Conservation (phyloP, 2,113 vertebrate genomes). For the Solea solea region DNA sequence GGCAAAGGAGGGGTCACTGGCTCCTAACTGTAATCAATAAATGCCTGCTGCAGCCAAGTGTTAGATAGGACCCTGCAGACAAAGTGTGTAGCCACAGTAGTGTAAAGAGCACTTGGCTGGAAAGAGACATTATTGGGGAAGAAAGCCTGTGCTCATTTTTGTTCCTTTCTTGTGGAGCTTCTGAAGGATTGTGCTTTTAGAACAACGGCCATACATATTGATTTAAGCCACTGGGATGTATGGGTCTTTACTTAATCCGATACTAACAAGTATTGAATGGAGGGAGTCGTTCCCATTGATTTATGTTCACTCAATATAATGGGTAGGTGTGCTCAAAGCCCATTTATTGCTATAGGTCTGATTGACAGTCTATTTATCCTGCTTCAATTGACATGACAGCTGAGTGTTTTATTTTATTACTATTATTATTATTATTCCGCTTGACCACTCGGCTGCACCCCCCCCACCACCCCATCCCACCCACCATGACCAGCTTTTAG, state of each 20-base stretch:
- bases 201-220: conserved; percentile 66
- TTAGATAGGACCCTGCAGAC: conserved; percentile 62
- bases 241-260: conserved; percentile 70
- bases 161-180: conserved; percentile 45
- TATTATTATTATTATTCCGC: conserved; percentile 47
- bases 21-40: conserved; percentile 89
- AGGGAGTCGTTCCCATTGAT: conserved; percentile 70
- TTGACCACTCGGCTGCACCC: conserved; percentile 65
- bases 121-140: conserved; percentile 56
- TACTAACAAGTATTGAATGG: conserved; percentile 72
- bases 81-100: conserved; percentile 57
- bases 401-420: conserved; percentile 68
- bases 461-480: conserved; percentile 47
- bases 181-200: conserved; percentile 58
- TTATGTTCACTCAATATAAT: conserved; percentile 75
- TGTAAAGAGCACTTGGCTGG: conserved; percentile 56
- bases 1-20: conserved; percentile 83
- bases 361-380: conserved; percentile 74
- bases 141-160: conserved; percentile 29
- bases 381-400: conserved; percentile 72
- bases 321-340: conserved; percentile 67
- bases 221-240: conserved; percentile 64
- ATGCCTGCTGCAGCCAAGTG: conserved; percentile 81
- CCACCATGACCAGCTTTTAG: conserved; percentile 31
- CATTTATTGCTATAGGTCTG: conserved; percentile 64